phyloP scores from a whole-genome alignment of 2,797 vertebrate species.

The Holocentrus rufus region DNA sequence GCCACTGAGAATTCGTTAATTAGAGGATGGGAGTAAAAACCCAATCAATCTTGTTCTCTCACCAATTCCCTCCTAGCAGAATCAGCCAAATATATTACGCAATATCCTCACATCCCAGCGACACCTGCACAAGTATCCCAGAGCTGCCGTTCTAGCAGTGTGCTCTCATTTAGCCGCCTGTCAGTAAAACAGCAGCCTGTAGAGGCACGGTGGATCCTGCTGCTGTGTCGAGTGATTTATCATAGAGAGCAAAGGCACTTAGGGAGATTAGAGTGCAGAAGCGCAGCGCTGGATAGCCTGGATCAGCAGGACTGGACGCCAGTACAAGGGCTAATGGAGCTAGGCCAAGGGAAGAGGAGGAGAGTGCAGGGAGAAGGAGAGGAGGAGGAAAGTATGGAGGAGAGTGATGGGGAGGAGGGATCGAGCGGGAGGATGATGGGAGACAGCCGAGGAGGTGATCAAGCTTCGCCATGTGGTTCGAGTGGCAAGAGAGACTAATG shows the following conservation, averaged over 20 bases:
- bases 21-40: slow-evolving; percentile 26
- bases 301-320: slow-evolving; percentile 72
- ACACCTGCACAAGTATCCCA: slow-evolving; percentile 43
- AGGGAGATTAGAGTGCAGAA: slow-evolving; percentile 77
- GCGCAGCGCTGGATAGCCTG: slow-evolving; percentile 60
- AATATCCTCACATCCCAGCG: slow-evolving; percentile 21
- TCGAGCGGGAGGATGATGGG: slow-evolving; percentile 18
- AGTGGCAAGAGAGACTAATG: slow-evolving; percentile 41
- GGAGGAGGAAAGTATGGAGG: slow-evolving; percentile 13
- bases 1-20: slow-evolving; percentile 33
- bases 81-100: slow-evolving; percentile 34
- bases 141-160: slow-evolving; percentile 39
- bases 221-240: slow-evolving; percentile 72
- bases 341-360: slow-evolving; percentile 57
- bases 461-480: slow-evolving; percentile 24
- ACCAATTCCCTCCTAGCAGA: slow-evolving; percentile 8
- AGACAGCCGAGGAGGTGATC: slow-evolving; percentile 46
- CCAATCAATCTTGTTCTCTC: slow-evolving; percentile 19
- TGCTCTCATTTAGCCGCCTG: slow-evolving; percentile 55
- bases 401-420: slow-evolving; percentile 30
- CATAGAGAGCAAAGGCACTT: slow-evolving; percentile 73
- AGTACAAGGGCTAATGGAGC: slow-evolving; percentile 54
- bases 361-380: slow-evolving; percentile 13
- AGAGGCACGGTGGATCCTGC: slow-evolving; percentile 55
- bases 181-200: slow-evolving; percentile 61